phyloP scores from a whole-genome alignment of 2,888 invertebrate species.

The Therioaphis trifolii region DNA sequence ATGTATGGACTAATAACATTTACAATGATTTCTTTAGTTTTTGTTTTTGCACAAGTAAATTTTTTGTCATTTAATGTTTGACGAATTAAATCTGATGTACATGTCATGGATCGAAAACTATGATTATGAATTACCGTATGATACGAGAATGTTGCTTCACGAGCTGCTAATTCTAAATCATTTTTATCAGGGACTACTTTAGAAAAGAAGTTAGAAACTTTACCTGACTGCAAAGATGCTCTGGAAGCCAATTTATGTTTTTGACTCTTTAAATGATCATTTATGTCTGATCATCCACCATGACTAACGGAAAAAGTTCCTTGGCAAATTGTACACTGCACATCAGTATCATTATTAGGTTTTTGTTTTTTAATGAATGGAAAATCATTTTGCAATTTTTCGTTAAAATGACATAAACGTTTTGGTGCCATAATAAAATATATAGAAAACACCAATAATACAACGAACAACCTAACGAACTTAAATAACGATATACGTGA shows the following conservation, averaged over 20 bases:
- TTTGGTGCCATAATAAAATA: no score
- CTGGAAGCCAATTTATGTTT: constrained; percentile 4
- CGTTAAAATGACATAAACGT: no score
- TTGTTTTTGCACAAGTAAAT: neutral
- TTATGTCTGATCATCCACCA: neutral
- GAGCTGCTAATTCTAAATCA: neutral
- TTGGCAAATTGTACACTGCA: neutral
- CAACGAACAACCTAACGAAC: no score
- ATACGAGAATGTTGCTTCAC: neutral
- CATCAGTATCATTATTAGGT: neutral
- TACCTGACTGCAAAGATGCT: neutral
- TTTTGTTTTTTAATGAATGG: constrained; percentile 4
- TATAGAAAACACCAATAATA: no score
- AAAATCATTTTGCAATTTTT: no score
- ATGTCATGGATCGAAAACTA: constrained; percentile 8
- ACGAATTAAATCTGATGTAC: constrained; percentile 8
- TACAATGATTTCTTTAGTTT: neutral
- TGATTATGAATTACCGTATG: constrained; percentile 12
- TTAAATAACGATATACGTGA: no score
- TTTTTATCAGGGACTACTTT: neutral
- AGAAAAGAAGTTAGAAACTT: neutral
- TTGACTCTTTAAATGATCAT: neutral
- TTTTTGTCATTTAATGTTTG: neutral
- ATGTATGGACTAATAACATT: neutral
- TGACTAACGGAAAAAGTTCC: neutral